Evolutionary conservation across 2,113 vertebrate genomes (phyloP), one percentile per base, ranked within the genome.

Genomic region (Chinchilla lanigera): DNA sequence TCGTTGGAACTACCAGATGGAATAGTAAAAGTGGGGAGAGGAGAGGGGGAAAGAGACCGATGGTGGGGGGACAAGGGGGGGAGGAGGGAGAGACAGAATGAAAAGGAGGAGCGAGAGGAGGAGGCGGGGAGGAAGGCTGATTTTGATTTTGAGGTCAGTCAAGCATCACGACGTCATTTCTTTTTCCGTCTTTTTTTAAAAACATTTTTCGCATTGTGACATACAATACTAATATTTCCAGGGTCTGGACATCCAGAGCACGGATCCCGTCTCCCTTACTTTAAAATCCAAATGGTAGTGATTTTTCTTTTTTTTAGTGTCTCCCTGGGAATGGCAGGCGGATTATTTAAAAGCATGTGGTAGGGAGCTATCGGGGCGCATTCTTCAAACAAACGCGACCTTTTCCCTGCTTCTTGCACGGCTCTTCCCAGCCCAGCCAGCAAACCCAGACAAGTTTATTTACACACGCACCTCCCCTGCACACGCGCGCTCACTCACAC

Each of bases 381-480:
- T 95, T 89, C 94, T 96, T 82, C 78, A 67, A 93, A 89, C 83
- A 83, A 52, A 80, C 94, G 78, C 58, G 97, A 96, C 97, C 97
- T 97, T 94, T 81, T 87, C 92, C 78, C 95, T 52, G 75, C 88
- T 82, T 71, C 96, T 63, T 44, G 94, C 30, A 35, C 58, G 54
- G 94, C 96, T 86, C 78, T 41, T 52, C 93, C 52, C 78, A n/a
- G 52, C 65, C 92, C 94, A 83, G 88, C 90, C 96, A 33, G 92
- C 65, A 91, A 88, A n/a, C 44, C 90, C 97, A 87, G 96, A 93
- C 97, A 98, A 98, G 97, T 98, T 98, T 96, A 97, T 96, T 96
- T 96, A 96, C 96, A 95, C 95, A 73, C 95, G 81, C 95, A 26
- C 38, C 11, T 61, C 93, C 35, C 61, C 8, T 78, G 14, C 95